Base-by-base conservation (phyloP, 2,888 invertebrate genomes). In the Yponomeuta cagnagella region DNA sequence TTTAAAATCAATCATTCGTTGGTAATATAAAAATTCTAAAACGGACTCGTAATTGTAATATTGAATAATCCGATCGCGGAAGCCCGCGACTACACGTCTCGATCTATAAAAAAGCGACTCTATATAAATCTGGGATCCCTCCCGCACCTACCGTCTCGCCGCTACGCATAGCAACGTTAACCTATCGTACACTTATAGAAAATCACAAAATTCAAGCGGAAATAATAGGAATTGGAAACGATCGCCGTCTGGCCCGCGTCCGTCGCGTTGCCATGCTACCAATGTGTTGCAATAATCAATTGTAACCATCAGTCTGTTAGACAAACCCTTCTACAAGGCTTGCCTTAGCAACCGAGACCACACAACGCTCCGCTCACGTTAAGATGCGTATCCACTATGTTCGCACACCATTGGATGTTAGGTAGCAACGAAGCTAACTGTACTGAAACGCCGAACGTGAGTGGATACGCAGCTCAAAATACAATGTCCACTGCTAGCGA, bases 181-280 rank as follows among this genome's bases (percentile, higher is more conserved):
- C 31, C 74, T 75, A 76, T 75, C 73, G 70, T 90, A 91, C 91
- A 90, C 90, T 90, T 90, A 90, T 84, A 88, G 87, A 89, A 89
- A 90, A 91, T 91, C 90, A 91, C 90, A 90, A 90, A 91, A 90
- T 90, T 89, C 87, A 92, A 91, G 91, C 90, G 87, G 89, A 90
- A 91, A 90, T 88, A 86, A 89, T 89, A 90, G 89, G 89, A 89
- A 90, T 89, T 84, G 80, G 77, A 77, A 77, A 79, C 77, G 74
- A 72, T 71, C 71, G 68, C 71, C 70, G 48, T 48, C 67, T 67
- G 63, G 58, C 68, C 69, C 43, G 33, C 30, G 65, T 12, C 10
- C 33, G 33, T 65, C 65, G 63, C 63, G 63, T 23, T 23, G n/a
- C 52, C 15, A 58, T 15, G 15, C 52, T 15, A 12, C 52, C 52